Evolutionary conservation across 2,888 invertebrate genomes (phyloP).

Genomic region (Platycnemis pennipes): DNA sequence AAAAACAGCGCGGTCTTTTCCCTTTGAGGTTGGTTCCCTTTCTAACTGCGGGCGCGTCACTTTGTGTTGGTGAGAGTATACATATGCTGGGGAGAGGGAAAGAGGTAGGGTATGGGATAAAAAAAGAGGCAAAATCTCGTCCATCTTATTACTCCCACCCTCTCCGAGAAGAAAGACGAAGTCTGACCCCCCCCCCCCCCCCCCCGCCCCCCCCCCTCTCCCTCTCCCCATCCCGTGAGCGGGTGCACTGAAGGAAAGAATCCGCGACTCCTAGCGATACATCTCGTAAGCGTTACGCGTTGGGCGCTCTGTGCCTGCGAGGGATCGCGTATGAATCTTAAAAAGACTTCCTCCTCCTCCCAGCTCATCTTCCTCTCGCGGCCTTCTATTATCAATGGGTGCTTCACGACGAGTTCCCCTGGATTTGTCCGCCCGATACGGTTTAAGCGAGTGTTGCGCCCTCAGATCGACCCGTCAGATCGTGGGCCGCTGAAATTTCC

Average conservation of each 20-base stretch:
- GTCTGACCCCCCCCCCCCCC: neutral
- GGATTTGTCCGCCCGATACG: neutral
- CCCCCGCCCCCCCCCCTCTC: too few relatives aligned
- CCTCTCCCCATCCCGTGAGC: neutral
- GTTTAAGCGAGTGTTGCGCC: neutral
- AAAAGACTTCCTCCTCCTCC: neutral
- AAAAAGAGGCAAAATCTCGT: neutral
- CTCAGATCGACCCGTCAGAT: neutral
- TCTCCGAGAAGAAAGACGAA: neutral
- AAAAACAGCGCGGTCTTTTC: constrained; percentile 25
- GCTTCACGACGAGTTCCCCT: neutral
- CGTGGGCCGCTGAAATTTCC: neutral
- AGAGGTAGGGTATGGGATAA: neutral
- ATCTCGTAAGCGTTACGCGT: constrained; percentile 35
- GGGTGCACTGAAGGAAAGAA: neutral
- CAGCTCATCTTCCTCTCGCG: neutral
- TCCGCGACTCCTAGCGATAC: neutral
- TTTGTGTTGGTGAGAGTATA: neutral
- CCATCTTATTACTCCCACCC: neutral
- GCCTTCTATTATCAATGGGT: neutral
- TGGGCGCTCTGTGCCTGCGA: neutral
- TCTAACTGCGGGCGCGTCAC: neutral
- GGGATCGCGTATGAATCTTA: constrained; percentile 5
- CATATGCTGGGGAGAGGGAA: neutral
- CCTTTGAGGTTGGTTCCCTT: constrained; percentile 52